These are phyloP conservation scores for Oxycera nigricornis DNA, from an alignment of 2,888 invertebrate species.

Conservation along the genomic window DNA sequence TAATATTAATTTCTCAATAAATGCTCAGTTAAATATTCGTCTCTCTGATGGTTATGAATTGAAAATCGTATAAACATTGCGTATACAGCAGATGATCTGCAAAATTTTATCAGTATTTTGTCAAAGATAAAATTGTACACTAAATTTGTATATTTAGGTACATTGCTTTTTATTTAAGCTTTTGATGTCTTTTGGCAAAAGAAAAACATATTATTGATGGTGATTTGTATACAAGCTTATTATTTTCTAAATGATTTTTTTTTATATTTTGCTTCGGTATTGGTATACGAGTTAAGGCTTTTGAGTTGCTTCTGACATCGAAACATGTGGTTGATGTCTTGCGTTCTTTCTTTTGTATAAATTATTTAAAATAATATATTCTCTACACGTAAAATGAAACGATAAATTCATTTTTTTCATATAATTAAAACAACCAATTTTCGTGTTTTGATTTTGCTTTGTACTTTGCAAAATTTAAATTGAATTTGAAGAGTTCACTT, in stretches of 20 bases:
- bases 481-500: not conserved
- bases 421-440: not conserved
- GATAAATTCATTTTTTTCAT: constrained; percentile 12
- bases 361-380: constrained; percentile 45
- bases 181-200: too few relatives aligned
- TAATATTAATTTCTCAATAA: not conserved
- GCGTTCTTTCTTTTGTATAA: constrained; percentile 43
- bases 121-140: constrained; percentile 40
- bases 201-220: too few relatives aligned
- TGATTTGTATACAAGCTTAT: constrained; percentile 47
- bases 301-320: constrained; percentile 52
- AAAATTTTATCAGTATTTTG: constrained; percentile 41
- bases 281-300: constrained; percentile 63
- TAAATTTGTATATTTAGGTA: constrained; percentile 46
- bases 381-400: constrained; percentile 39
- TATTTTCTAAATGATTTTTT: constrained; percentile 47
- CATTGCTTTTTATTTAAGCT: too few relatives aligned
- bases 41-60: constrained; percentile 35
- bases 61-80: constrained; percentile 54
- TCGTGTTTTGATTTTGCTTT: constrained; percentile 27
- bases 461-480: not conserved
- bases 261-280: constrained; percentile 45
- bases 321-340: constrained; percentile 1
- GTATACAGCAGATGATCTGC: constrained; percentile 48
- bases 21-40: constrained; percentile 8